Evolutionary conservation across 2,113 vertebrate genomes (phyloP).

Genomic region (Dipodomys stephensi): DNA sequence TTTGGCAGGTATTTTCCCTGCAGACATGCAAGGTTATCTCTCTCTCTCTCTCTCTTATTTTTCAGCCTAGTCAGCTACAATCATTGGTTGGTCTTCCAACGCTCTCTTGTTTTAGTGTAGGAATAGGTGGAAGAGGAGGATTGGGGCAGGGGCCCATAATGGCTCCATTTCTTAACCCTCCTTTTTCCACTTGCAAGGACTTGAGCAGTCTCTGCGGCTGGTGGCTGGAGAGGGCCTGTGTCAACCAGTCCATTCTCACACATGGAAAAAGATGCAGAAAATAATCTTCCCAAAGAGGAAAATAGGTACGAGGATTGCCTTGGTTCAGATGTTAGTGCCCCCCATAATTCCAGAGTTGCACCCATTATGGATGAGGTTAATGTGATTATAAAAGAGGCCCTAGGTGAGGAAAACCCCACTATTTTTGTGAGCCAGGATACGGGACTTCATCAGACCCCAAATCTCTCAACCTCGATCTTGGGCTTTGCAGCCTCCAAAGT

Average conservation of each 20-base stretch:
- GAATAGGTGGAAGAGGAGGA: not conserved
- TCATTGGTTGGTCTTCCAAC: not conserved
- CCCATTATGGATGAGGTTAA: not conserved
- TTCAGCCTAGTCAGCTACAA: not conserved
- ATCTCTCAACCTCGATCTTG: not conserved
- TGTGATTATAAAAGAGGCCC: not conserved
- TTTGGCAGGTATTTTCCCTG: not conserved
- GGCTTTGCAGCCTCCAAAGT: not conserved
- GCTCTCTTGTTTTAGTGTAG: not conserved
- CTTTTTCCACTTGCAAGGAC: not conserved
- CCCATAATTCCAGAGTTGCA: not conserved
- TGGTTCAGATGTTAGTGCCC: not conserved
- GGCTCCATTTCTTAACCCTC: not conserved
- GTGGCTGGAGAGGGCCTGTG: not conserved
- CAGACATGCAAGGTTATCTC: not conserved
- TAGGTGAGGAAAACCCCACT: not conserved
- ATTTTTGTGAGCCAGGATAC: not conserved
- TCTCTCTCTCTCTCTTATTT: not conserved
- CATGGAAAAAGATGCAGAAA: not conserved
- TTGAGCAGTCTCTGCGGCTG: not conserved
- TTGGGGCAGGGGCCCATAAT: not conserved
- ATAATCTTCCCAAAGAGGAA: not conserved
- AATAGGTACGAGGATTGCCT: not conserved
- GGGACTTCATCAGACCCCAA: not conserved
- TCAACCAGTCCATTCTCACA: not conserved